These are phyloP conservation scores for Nysson spinosus DNA, from an alignment of 2,888 invertebrate genomes.

Conservation along the genomic window DNA sequence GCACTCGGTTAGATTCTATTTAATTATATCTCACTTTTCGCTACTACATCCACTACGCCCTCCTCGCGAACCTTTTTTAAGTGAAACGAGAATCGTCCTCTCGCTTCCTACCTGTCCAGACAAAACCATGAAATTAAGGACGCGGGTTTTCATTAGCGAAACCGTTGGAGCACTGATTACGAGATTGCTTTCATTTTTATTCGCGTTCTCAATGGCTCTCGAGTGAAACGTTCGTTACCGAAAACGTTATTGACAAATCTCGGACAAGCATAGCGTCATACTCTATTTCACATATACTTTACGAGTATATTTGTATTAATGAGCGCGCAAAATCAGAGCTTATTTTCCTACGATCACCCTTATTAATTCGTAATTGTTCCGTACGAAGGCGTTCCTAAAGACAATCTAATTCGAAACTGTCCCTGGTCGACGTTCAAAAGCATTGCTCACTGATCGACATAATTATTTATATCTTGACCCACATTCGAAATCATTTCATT, in stretches of 20 bases:
- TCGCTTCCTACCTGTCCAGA: slow-evolving; percentile 14
- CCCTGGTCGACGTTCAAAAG: no score
- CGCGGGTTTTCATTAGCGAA: slow-evolving; percentile 53
- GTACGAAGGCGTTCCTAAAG: no score
- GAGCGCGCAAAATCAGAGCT: no score
- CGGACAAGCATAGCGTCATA: background rate
- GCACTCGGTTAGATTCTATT: slow-evolving; percentile 58
- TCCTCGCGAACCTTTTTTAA: slow-evolving; percentile 14
- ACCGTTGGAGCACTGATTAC: slow-evolving; percentile 44
- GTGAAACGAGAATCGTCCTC: slow-evolving; percentile 30
- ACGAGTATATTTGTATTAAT: background rate
- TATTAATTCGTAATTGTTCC: no score
- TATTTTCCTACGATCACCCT: no score
- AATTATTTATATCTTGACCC: no score
- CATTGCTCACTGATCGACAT: no score
- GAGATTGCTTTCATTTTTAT: slow-evolving; percentile 53
- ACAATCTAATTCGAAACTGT: no score
- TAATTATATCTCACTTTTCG: slow-evolving; percentile 49
- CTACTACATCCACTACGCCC: slow-evolving; percentile 19
- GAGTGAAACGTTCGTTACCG: slow-evolving; percentile 44
- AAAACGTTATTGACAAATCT: background rate
- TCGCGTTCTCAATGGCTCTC: slow-evolving; percentile 27
- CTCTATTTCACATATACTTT: background rate
- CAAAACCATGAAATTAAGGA: slow-evolving; percentile 53
- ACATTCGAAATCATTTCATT: no score